Evolutionary conservation across 2,113 vertebrate genomes (phyloP), one percentile per base, ranked within the genome.

Genomic region (Bostrychus sinensis): DNA sequence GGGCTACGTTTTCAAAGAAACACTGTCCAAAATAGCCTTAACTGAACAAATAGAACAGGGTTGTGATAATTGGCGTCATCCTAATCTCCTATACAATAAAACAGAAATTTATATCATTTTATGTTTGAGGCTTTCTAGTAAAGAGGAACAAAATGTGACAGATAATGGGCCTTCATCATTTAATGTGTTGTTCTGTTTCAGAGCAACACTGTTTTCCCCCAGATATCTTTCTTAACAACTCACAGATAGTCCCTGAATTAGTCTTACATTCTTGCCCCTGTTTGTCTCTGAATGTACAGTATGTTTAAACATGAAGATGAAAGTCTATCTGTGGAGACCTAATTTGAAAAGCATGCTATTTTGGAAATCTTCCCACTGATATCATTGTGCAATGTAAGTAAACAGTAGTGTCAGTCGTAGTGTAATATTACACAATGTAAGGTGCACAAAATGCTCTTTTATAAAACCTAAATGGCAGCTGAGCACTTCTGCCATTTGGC

Each of bases 211-310:
- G 10, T 45, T 23, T 28, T 4, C 6, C 16, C 46, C 14, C 46
- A n/a, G 13, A 16, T 7, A 51, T 51, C 25, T 28, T 9, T 28
- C 11, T 66, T 23, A 59, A 16, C 57, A 48, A 34, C 51, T 56
- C 10, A 64, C 9, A 2, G 25, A 25, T 7, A 12, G 19, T 22
- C 45, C 4, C 12, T 50, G 46, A 59, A 50, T 50, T 46, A 65
- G 70, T 87, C 75, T 78, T 78, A 66, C 67, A 46, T 41, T 48
- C 75, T 62, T 36, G 30, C 64, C 48, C 42, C 55, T 22, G 30
- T 48, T 34, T 56, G 45, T 78, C 39, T 63, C 56, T 51, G 71
- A 87, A 77, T 79, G 78, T 83, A n/a, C n/a, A n/a, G n/a, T n/a
- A 61, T 26, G 30, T 12, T 57, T 61, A 8, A 20, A 41, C 12